Conservation (phyloP, 1,140 invertebrate species). For the Babylonia areolata region DNA sequence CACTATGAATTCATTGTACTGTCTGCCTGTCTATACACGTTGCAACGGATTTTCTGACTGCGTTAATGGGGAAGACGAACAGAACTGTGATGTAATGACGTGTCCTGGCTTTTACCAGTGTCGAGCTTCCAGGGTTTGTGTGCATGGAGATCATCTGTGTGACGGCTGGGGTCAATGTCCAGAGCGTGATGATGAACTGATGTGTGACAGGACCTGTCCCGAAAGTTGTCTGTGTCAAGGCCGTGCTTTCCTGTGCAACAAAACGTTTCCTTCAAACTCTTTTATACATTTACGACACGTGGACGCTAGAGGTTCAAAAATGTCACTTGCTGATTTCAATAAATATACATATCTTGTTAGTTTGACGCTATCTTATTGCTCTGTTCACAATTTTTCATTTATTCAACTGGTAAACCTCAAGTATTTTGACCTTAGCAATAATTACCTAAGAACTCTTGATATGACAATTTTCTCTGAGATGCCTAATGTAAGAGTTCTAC, state of each 20-base stretch:
- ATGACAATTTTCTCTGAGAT: not conserved
- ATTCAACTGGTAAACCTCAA: not conserved
- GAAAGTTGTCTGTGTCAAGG: slow-evolving; percentile 44
- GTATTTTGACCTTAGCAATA: slow-evolving; percentile 31
- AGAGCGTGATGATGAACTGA: too few species aligned
- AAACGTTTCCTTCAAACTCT: not conserved
- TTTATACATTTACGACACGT: not conserved
- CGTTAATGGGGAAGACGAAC: too few species aligned
- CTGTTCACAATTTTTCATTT: not conserved
- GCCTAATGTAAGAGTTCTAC: slow-evolving; percentile 8
- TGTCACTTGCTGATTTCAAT: not conserved
- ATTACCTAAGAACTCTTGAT: not conserved
- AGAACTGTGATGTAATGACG: too few species aligned
- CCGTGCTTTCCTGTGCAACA: not conserved
- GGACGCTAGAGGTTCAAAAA: not conserved
- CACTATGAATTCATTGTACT: not conserved
- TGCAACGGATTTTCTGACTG: slow-evolving; percentile 32
- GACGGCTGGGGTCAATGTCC: too few species aligned
- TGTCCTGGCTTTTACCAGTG: too few species aligned
- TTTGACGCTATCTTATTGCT: not conserved
- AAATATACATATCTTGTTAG: not conserved
- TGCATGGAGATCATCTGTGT: too few species aligned
- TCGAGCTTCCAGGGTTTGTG: too few species aligned
- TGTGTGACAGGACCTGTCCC: too few species aligned
- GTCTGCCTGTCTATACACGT: not conserved